Conservation (phyloP, 2,113 vertebrate genomes). For the Dicrurus megarhynchus region DNA sequence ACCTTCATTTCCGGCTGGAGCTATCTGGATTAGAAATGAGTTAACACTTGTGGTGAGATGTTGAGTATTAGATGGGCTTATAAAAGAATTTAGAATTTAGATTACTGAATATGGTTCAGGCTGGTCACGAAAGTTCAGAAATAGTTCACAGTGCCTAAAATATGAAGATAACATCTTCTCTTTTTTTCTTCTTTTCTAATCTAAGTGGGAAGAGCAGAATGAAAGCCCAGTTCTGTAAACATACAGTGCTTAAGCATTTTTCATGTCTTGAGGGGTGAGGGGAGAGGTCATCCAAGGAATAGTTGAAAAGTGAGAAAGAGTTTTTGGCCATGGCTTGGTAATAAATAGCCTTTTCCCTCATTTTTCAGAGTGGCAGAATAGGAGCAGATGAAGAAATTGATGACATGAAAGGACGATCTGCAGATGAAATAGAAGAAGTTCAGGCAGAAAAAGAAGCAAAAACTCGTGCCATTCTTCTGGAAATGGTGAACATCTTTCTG, state of each 20-base stretch:
- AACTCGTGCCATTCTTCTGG: constrained; percentile 92
- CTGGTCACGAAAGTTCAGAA: neutral
- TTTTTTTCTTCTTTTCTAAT: neutral
- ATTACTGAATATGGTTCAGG: neutral
- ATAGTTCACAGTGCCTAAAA: neutral
- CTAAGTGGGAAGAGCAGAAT: neutral
- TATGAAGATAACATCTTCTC: neutral
- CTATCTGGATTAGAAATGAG: neutral
- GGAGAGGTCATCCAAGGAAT: neutral
- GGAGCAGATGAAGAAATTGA: constrained; percentile 95
- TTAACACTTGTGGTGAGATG: neutral
- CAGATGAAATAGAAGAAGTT: constrained; percentile 89
- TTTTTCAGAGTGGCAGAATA: constrained; percentile 91
- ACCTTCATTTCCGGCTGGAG: neutral
- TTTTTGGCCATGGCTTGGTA: neutral
- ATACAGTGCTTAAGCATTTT: neutral
- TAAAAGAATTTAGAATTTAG: neutral
- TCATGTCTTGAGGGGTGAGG: neutral
- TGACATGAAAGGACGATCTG: constrained; percentile 82
- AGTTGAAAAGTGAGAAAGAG: neutral
- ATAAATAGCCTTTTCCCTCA: neutral
- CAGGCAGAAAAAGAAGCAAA: constrained; percentile 95
- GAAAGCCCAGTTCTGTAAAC: neutral
- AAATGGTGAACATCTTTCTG: constrained; percentile 83
- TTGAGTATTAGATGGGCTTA: neutral